Base-by-base conservation (phyloP, 1,140 invertebrate genomes). In the Phymorhynchus buccinoides region DNA sequence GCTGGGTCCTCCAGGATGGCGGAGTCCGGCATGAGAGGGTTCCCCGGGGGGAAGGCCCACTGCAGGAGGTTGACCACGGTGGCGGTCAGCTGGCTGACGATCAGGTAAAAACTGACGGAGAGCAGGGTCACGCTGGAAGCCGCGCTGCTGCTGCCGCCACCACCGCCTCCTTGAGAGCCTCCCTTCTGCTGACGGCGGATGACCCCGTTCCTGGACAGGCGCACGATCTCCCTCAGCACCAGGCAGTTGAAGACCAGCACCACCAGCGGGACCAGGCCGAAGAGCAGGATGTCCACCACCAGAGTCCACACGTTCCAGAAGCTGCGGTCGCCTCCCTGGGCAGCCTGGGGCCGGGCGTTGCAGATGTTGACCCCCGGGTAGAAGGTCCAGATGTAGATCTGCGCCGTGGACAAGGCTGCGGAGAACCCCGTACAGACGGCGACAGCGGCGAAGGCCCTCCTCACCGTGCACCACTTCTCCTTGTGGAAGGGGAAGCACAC, bases 401-500 rank as follows among this genome's bases (percentile, higher is more conserved):
- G 91, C 3, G 89, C 85, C 3, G 88, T 88, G 0, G 87, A 87
- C 1, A 92, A 62, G 0, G 44, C 79, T 14, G 89, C 48, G n/a
- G 88, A 90, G 30, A 90, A 75, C 27, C 88, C n/a, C 0, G 86
- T 41, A 42, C 91, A 84, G 39, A 84, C 83, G 1, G 80, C 18
- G 44, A 89, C 89, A 3, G 90, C 86, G n/a, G 87, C 84, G 27
- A 86, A 85, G 62, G 91, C 90, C 27, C 89, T 78, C 0, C 80
- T 73, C 12, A 90, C 90, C 16, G 90, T 92, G 83, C 91, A 92
- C 80, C 85, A 89, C 62, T 89, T 90, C 78, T 91, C 91, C 79
- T 91, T 91, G 81, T 95, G 95, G 39, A 99, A 94, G 0, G 98
- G 98, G 93, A 98, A 97, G 91, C 98, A 99, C 1, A 99, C 98